Base-by-base conservation (phyloP, 2,888 invertebrate species). In the Sepioteuthis lessoniana region DNA sequence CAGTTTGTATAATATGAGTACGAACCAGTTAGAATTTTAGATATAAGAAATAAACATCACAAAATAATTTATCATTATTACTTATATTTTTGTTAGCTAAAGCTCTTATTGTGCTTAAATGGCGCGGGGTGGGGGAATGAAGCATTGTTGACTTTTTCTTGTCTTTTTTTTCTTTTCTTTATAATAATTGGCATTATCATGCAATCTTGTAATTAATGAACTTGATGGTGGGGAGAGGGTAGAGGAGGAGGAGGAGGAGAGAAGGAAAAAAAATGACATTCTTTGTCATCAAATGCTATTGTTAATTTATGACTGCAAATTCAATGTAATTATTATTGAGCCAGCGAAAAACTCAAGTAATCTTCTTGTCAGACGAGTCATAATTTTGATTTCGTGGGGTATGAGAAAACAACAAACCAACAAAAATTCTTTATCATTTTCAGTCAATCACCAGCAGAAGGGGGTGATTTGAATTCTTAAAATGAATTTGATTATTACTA, bases 301-400 rank as follows among this genome's bases (percentile, higher is more conserved):
- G 76, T 76, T 76, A 76, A 76, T 76, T 76, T 76, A 76, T 76
- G n/a, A 76, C 76, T 76, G 76, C 76, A n/a, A 76, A 76, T 76
- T 76, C 19, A 76, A 76, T 76, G n/a, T 76, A 76, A 76, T 76
- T 76, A 76, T 76, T 76, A n/a, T 76, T 76, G 76, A 76, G 76
- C 16, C n/a, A n/a, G 76, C 76, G n/a, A 55, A 25, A 25, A 55
- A 55, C 55, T 55, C 25, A 7, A 55, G 55, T 25, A 55, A 76
- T 31, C 4, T 25, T 76, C 76, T 28, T 76, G 76, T n/a, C 76
- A 25, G n/a, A n/a, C 76, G 76, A 76, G n/a, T 76, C 76, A 76
- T 76, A n/a, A 35, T 35, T 76, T 76, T 76, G 13, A 76, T 35
- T 35, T 76, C 55, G 55, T n/a, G n/a, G n/a, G n/a, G n/a, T n/a